Base-by-base conservation (phyloP, 2,888 invertebrate genomes). In the Molanna angustata region DNA sequence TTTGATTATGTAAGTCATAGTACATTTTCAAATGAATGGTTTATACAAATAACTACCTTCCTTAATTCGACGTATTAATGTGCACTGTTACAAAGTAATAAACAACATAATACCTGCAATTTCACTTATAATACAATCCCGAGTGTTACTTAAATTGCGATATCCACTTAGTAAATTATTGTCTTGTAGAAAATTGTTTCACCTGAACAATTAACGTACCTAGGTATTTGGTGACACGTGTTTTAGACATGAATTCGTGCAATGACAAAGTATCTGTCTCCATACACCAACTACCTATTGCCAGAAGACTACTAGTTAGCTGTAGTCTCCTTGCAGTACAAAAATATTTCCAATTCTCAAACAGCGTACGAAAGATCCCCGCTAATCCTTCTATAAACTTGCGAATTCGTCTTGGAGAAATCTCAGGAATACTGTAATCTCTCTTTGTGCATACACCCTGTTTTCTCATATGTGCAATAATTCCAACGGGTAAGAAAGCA, bases 391-490 rank as follows among this genome's bases (percentile, higher is more conserved):
- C 40, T 27, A 33, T 17, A 40, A 53, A 50, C 50, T 44, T 14
- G 22, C 7, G 35, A 50, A 54, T 55, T 54, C 42, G 35, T 19
- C 44, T 55, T 52, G 50, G 50, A 45, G 47, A 55, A 43, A 58
- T 58, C 52, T 37, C 13, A 31, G 54, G n/a, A 47, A 45, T 50
- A 58, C 17, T 35, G 33, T 50, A 47, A 49, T 37, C 54, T 48
- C 20, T 52, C 49, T 48, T 32, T 44, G 43, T 52, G 58, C 52
- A 58, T 58, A 47, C 47, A 47, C 47, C 49, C 27, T 39, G 49
- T 27, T 47, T 37, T 48, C 53, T 51, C n/a, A n/a, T 54, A 50
- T 56, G 52, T 33, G 52, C 55, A 58, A 58, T 58, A 55, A 55
- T 55, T 58, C 46, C 52, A 33, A 20, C 40, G 43, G 40, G 32